Conservation (phyloP, 2,113 vertebrate genomes). For the Aix galericulata region DNA sequence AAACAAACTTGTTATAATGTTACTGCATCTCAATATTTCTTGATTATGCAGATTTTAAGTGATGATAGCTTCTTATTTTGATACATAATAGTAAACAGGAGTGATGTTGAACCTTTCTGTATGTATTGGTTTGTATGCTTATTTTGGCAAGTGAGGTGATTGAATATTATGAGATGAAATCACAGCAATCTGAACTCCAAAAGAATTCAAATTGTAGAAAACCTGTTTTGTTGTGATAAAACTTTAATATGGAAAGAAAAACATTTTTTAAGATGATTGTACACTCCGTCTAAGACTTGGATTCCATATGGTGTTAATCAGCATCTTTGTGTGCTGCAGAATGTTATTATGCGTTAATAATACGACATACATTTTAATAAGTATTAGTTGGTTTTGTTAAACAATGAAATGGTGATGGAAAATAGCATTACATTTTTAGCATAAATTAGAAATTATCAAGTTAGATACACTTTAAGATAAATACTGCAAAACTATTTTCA, state of each 20-base stretch:
- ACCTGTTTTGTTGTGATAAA: background rate
- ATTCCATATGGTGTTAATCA: background rate
- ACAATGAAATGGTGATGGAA: background rate
- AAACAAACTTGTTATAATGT: background rate
- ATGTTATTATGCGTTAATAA: background rate
- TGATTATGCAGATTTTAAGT: background rate
- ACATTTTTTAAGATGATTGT: background rate
- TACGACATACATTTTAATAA: background rate
- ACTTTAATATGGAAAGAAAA: background rate
- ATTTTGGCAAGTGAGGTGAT: background rate
- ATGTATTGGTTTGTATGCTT: background rate
- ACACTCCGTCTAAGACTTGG: fast-evolving
- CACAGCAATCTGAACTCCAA: background rate
- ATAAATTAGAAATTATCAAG: background rate
- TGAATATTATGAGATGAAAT: background rate
- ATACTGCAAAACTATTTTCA: background rate
- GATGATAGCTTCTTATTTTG: background rate
- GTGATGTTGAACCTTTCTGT: background rate
- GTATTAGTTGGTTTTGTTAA: background rate
- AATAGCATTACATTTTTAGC: background rate
- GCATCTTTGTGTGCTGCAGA: background rate
- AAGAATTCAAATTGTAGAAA: background rate
- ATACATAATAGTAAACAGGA: background rate
- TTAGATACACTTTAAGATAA: background rate
- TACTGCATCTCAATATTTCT: background rate